phyloP scores from a whole-genome alignment of 2,797 vertebrate genomes.

The Lycodopsis pacificus region DNA sequence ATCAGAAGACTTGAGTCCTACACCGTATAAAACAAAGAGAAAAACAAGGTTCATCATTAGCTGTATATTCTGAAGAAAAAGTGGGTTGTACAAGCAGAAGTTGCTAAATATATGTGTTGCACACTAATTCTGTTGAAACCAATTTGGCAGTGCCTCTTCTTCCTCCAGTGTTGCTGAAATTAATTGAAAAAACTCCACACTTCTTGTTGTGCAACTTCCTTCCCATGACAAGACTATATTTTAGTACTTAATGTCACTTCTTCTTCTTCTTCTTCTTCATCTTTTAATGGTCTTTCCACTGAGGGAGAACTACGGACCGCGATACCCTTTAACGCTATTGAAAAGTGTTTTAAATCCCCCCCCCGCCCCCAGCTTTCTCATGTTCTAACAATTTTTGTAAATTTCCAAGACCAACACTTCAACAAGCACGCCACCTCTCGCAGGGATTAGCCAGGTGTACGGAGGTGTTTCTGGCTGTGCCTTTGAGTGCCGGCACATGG shows the following conservation, averaged over 20 bases:
- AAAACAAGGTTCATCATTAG: background rate
- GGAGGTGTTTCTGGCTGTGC: too few species aligned
- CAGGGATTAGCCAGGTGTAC: too few species aligned
- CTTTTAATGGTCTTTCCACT: background rate
- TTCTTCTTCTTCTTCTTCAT: background rate
- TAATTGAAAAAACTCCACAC: background rate
- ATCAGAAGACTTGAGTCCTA: background rate
- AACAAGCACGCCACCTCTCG: background rate
- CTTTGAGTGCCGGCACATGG: background rate
- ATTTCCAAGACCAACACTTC: background rate
- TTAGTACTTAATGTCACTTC: background rate
- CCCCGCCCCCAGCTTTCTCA: background rate
- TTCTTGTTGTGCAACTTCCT: too few species aligned
- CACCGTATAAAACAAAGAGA: background rate
- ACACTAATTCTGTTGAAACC: background rate
- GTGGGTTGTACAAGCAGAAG: fast-evolving
- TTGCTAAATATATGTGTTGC: background rate
- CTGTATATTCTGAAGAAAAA: background rate
- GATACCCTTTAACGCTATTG: background rate
- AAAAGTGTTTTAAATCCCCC: background rate
- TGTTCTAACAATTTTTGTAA: background rate
- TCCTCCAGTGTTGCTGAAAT: background rate
- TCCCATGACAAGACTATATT: too few species aligned
- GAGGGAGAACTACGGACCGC: background rate
- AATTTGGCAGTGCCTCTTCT: background rate